Percentiles rank a stretch among this genome's conserved stretches.
Evolutionary conservation across 2,888 invertebrate genomes (phyloP).

Genomic region (Apantesis nais): DNA sequence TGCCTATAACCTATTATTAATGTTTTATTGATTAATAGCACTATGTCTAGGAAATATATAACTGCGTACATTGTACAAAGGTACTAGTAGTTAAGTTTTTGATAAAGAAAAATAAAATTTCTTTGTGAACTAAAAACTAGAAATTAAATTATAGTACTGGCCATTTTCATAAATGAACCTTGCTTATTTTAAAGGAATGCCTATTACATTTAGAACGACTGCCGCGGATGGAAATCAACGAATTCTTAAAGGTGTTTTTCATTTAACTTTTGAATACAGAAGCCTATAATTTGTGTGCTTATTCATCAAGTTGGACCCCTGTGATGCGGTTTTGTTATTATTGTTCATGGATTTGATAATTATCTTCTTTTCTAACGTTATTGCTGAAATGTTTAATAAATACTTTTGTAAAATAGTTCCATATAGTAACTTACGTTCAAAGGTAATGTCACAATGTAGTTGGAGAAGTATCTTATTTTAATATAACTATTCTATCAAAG

Average conservation of each 20-base stretch:
- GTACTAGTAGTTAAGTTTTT: no score
- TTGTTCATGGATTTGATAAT: neutral
- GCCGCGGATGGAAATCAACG: neutral
- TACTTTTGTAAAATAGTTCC: neutral
- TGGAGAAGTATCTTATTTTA: no score
- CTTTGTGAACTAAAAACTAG: neutral
- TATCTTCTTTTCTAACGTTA: neutral
- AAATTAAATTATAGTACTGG: neutral
- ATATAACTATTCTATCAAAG: no score
- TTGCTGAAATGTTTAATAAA: neutral
- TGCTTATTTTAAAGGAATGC: neutral
- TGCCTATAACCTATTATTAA: neutral
- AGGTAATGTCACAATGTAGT: neutral
- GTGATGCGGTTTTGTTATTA: neutral
- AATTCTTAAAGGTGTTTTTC: neutral
- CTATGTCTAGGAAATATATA: neutral
- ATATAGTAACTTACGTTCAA: no score
- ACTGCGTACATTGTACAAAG: no score
- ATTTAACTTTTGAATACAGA: neutral
- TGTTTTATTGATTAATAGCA: neutral
- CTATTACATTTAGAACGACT: neutral
- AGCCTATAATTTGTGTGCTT: neutral
- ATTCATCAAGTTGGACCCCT: neutral
- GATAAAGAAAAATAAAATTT: no score
- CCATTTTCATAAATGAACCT: neutral